Evolutionary conservation across 1,140 invertebrate genomes (phyloP), one percentile per base, ranked within the genome.

Genomic region (Apis florea): DNA sequence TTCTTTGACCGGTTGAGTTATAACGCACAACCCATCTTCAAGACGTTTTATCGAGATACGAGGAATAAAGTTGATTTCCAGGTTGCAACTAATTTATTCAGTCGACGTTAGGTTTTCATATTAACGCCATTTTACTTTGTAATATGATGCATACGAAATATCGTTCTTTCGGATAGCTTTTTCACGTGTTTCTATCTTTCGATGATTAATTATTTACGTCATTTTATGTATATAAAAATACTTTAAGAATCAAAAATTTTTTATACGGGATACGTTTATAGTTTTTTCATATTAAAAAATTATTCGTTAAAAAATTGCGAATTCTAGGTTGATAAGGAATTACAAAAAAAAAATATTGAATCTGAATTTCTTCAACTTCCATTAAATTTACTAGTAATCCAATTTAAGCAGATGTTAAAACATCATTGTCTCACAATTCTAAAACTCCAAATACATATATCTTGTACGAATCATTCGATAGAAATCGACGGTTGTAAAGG

Each of bases 31-130:
- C 40, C 9, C 75, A 51, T 70, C 75, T 24, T 56, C 58, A 31
- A 40, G 58, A 72, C 59, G 69, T 49, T 61, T 6, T 15, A 79
- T 66, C 69, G 58, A 19, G 78, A 79, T 79, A 79, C 63, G 31
- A 71, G 51, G 63, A 79, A 69, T 26, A 82, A 77, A 56, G 64
- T 78, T 79, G 67, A 82, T 82, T 31, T 82, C 67, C 67, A 82
- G 56, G 24, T 78, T 78, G 72, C 72, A 82, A 82, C 56, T 79
- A 26, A 67, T 40, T 82, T 78, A 78, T 71, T 82, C 64, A 66
- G 31, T 66, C 58, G 31, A 24, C 40, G 49, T 70, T 77, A 59
- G 51, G 74, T 82, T 70, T 82, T 24, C 21, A 66, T 58, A 70
- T 79, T 79, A 78, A 71, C 81, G 51, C 31, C 31, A 47, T 51